Conservation (phyloP, 2,113 vertebrate genomes). For the Pycnonotus jocosus region DNA sequence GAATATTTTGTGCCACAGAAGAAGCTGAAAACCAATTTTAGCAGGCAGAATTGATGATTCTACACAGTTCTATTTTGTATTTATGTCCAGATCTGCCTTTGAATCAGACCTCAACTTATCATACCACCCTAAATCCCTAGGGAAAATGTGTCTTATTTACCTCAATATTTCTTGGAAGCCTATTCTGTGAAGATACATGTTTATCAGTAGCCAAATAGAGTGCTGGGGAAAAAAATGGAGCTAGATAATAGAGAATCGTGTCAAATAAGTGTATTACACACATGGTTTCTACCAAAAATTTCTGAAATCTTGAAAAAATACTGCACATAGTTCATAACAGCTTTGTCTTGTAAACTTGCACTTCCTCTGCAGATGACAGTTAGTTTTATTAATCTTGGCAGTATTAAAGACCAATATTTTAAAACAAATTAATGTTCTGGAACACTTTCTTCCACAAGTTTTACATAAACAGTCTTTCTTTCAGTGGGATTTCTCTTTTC, state of each 20-base stretch:
- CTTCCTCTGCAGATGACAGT: background rate
- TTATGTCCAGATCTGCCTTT: background rate
- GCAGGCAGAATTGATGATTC: background rate
- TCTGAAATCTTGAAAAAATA: slow-evolving; percentile 13
- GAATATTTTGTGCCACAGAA: background rate
- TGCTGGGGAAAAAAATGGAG: background rate
- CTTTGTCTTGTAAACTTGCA: background rate
- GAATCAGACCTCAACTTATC: background rate
- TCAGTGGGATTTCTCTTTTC: background rate
- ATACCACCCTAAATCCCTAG: background rate
- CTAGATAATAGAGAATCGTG: background rate
- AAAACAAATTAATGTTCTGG: slow-evolving; percentile 14
- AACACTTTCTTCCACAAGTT: background rate
- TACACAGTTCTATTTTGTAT: background rate
- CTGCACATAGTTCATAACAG: background rate
- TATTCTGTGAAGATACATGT: background rate
- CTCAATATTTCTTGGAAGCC: background rate
- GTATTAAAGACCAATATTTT: slow-evolving; percentile 8
- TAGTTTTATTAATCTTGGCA: slow-evolving; percentile 23
- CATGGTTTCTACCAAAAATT: background rate
- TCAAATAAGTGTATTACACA: background rate
- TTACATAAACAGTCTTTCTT: background rate
- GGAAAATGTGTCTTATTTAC: background rate
- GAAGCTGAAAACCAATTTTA: background rate
- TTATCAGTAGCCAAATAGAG: background rate